Percentiles rank a stretch among this genome's conserved stretches.
Conservation (phyloP, 1,140 invertebrate species). For the Drosophila watanabei region DNA sequence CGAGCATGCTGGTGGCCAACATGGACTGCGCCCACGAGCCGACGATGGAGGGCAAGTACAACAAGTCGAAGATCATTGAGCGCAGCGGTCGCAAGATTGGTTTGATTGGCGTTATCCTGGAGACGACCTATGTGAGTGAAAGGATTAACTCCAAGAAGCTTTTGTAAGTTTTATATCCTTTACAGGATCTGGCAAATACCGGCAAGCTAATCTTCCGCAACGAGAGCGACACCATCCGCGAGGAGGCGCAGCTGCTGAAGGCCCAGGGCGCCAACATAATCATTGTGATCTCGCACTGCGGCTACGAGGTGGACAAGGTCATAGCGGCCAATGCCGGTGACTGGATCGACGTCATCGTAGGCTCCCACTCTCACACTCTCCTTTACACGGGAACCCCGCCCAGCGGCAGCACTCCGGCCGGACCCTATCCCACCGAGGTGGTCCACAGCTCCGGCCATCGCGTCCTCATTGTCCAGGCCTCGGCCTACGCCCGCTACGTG, state of each 20-base stretch:
- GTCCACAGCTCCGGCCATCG: constrained; percentile 86
- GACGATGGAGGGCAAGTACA: constrained; percentile 87
- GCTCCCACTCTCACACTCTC: constrained; percentile 95
- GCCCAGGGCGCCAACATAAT: constrained; percentile 90
- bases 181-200: constrained; percentile 87
- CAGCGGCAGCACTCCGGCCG: constrained; percentile 87
- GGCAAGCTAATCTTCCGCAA: constrained; percentile 89
- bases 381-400: constrained; percentile 88
- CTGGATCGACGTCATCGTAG: constrained; percentile 93
- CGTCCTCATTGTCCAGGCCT: constrained; percentile 91
- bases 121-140: constrained; percentile 90
- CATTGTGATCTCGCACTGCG: constrained; percentile 93
- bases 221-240: constrained; percentile 89
- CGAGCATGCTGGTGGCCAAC: constrained; percentile 91
- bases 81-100: constrained; percentile 90
- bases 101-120: constrained; percentile 92
- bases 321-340: constrained; percentile 89
- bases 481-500: constrained; percentile 90
- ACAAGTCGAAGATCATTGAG: constrained; percentile 88
- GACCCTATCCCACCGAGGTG: constrained; percentile 90
- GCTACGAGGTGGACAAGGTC: constrained; percentile 89
- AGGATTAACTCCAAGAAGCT: too few species aligned
- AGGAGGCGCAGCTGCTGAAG: constrained; percentile 88
- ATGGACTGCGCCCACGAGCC: constrained; percentile 91
- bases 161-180: not conserved